A percentile compares a stretch with the other conserved stretches of the same genome.
Conservation (phyloP, 2,888 invertebrate genomes). For the Drosophila dives region DNA sequence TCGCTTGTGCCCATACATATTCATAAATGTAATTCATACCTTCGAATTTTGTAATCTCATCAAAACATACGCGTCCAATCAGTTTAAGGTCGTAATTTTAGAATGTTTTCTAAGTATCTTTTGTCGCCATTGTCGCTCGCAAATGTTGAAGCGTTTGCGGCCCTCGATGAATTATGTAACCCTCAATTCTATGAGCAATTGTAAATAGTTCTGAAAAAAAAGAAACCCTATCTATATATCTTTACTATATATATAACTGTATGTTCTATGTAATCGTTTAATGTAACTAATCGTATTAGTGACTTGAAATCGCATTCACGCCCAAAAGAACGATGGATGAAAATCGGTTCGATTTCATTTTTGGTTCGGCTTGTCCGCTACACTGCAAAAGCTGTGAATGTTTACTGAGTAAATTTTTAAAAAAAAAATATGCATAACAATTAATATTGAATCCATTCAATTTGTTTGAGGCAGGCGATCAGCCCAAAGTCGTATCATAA, state of each 20-base stretch:
- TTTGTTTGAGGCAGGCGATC: conserved; percentile 25
- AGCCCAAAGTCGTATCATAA: conserved; percentile 35
- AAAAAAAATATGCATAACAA: conserved; percentile 51
- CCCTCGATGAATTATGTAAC: conserved; percentile 32
- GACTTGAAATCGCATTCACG: conserved; percentile 72
- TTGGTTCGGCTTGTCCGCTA: conserved; percentile 58
- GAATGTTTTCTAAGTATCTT: conserved; percentile 45
- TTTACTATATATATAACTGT: conserved; percentile 29
- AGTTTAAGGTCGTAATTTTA: conserved; percentile 47
- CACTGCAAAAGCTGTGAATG: conserved; percentile 76
- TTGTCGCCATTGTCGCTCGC: conserved; percentile 32
- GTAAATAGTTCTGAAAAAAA: conserved; percentile 58
- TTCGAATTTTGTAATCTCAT: conserved; percentile 46
- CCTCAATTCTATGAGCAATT: conserved; percentile 45
- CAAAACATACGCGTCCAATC: conserved; percentile 57
- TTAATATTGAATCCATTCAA: conserved; percentile 32
- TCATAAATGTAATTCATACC: conserved; percentile 21
- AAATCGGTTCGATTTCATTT: conserved; percentile 52
- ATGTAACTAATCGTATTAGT: conserved; percentile 63
- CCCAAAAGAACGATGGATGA: conserved; percentile 37
- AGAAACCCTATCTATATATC: conserved; percentile 14
- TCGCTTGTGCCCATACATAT: conserved; percentile 44
- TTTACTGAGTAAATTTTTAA: conserved; percentile 77
- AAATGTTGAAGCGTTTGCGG: conserved; percentile 72
- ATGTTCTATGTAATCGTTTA: conserved; percentile 57